phyloP scores from a whole-genome alignment of 2,113 vertebrate genomes.

The Bagarius yarrelli region DNA sequence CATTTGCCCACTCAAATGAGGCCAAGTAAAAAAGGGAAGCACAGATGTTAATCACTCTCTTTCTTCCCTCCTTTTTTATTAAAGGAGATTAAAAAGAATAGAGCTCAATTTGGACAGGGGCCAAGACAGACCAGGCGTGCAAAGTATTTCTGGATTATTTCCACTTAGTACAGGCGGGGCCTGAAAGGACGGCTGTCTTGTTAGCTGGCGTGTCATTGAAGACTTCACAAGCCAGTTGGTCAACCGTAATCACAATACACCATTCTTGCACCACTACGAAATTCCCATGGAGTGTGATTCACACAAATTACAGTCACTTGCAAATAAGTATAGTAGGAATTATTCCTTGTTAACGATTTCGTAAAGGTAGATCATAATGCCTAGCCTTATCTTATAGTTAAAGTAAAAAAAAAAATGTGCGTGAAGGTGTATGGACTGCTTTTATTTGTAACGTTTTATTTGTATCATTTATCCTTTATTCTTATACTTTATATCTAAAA shows the following conservation, averaged over 20 bases:
- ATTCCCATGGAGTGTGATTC: conserved; percentile 65
- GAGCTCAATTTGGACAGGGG: conserved; percentile 67
- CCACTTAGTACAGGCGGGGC: conserved; percentile 68
- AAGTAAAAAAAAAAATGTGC: conserved; percentile 61
- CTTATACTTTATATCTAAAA: conserved; percentile 78
- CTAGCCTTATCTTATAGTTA: conserved; percentile 61
- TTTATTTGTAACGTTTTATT: conserved; percentile 81
- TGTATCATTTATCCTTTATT: conserved; percentile 80
- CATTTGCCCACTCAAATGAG: conserved; percentile 68
- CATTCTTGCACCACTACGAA: conserved; percentile 55
- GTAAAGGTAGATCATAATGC: conserved; percentile 59
- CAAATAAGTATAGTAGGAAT: conserved; percentile 50
- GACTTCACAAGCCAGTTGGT: conserved; percentile 74
- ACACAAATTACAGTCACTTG: conserved; percentile 41
- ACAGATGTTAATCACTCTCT: conserved; percentile 72
- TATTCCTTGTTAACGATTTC: conserved; percentile 47
- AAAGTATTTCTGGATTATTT: conserved; percentile 75
- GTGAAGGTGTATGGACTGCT: conserved; percentile 67
- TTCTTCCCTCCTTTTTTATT: conserved; percentile 64
- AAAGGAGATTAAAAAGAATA: conserved; percentile 67
- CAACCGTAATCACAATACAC: conserved; percentile 67
- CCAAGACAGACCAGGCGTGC: conserved; percentile 66
- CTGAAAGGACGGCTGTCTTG: conserved; percentile 72
- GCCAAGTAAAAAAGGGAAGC: conserved; percentile 64
- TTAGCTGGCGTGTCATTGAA: conserved; percentile 72